Conservation (phyloP, 1,140 invertebrate species). For the Lucilia cuprina region DNA sequence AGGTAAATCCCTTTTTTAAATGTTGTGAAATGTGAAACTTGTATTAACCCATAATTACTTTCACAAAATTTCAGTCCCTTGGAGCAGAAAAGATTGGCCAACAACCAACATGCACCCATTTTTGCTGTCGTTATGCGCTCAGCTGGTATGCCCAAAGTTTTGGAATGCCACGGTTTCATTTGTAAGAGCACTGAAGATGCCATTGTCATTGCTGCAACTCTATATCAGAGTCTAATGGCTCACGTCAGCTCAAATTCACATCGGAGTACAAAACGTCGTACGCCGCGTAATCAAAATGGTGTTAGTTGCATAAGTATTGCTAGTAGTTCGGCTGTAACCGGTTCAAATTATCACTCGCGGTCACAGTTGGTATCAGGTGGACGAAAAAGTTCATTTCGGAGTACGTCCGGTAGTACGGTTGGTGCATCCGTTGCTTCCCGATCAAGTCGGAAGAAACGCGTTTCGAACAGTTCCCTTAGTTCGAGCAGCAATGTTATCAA, state of each 20-base stretch:
- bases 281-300: slow-evolving; percentile 72
- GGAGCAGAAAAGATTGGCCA: slow-evolving; percentile 59
- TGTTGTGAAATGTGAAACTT: no score
- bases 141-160: slow-evolving; percentile 75
- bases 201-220: slow-evolving; percentile 86
- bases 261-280: slow-evolving; percentile 61
- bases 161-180: slow-evolving; percentile 91
- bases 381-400: slow-evolving; percentile 55
- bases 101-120: slow-evolving; percentile 76
- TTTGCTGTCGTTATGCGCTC: slow-evolving; percentile 91
- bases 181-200: slow-evolving; percentile 88
- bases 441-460: slow-evolving; percentile 68
- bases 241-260: slow-evolving; percentile 69
- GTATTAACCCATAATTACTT: not conserved
- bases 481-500: slow-evolving; percentile 67
- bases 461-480: slow-evolving; percentile 67
- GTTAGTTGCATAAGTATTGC: slow-evolving; percentile 74
- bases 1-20: slow-evolving; percentile 42
- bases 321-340: slow-evolving; percentile 64
- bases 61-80: slow-evolving; percentile 41
- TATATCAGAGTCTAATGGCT: slow-evolving; percentile 84
- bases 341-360: slow-evolving; percentile 60
- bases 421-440: slow-evolving; percentile 61
- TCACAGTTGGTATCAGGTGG: slow-evolving; percentile 48
- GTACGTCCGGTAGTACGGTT: slow-evolving; percentile 44